phyloP scores from a whole-genome alignment of 2,113 vertebrate species.

The Caranx ignobilis region DNA sequence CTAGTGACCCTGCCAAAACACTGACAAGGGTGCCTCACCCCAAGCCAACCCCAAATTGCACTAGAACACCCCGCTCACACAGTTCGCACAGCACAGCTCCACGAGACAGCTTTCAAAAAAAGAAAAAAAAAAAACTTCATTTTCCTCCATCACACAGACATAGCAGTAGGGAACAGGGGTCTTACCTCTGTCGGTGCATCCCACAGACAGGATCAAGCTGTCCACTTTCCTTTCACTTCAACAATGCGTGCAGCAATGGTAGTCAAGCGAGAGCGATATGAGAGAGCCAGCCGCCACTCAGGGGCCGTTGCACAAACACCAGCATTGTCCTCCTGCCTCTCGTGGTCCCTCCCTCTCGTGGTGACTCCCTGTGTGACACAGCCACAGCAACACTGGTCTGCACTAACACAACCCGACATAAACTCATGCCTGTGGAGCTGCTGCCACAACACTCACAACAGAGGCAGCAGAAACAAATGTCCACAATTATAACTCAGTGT shows the following conservation, averaged over 20 bases:
- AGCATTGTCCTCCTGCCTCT: constrained; percentile 81
- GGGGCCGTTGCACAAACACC: constrained; percentile 85
- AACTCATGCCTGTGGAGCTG: constrained; percentile 54
- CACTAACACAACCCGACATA: constrained; percentile 74
- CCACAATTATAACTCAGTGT: constrained; percentile 6
- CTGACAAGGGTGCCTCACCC: constrained; percentile 69
- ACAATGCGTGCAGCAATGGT: constrained; percentile 76
- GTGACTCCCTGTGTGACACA: constrained; percentile 78
- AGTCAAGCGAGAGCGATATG: constrained; percentile 79
- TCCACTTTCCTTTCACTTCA: constrained; percentile 76
- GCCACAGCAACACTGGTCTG: constrained; percentile 67
- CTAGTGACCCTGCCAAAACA: constrained; percentile 82
- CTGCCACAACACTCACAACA: constrained; percentile 27
- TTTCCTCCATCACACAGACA: constrained; percentile 40
- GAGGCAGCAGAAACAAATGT: constrained; percentile 20
- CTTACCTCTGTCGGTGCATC: constrained; percentile 79
- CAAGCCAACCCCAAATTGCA: constrained; percentile 56
- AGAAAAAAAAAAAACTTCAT: not conserved
- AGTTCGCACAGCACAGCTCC: constrained; percentile 30
- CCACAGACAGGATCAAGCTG: constrained; percentile 69
- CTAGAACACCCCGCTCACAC: constrained; percentile 28
- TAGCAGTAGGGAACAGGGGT: constrained; percentile 31
- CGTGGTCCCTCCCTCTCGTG: constrained; percentile 82
- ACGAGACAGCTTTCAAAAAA: constrained; percentile 4
- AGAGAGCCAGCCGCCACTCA: constrained; percentile 79